Percentiles rank a stretch among this genome's conserved stretches.
Conservation (phyloP, 2,113 vertebrate species). For the Callaeas wilsoni region DNA sequence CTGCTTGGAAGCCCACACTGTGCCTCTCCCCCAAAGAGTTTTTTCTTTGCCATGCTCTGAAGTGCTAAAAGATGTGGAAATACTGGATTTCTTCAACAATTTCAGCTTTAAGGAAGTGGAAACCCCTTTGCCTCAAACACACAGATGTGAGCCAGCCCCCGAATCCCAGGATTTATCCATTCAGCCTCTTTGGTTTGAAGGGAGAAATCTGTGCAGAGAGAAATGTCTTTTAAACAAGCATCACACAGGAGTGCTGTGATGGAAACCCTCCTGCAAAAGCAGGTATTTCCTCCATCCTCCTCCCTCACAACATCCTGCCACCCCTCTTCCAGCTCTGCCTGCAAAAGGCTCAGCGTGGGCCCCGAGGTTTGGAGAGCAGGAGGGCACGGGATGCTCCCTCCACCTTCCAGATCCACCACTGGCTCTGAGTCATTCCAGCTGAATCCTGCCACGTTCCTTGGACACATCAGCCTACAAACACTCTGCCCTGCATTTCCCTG, state of each 20-base stretch:
- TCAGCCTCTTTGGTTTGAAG: neutral
- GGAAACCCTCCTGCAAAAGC: neutral
- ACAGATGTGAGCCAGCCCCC: rapidly evolving
- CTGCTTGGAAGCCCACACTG: too few species aligned
- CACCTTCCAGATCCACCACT: neutral
- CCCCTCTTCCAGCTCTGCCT: neutral
- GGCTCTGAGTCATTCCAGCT: rapidly evolving
- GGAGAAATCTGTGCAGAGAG: neutral
- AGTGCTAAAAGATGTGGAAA: neutral
- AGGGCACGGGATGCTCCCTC: neutral
- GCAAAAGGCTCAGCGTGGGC: neutral
- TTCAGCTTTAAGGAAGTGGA: neutral
- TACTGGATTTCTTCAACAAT: neutral
- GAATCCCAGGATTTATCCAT: neutral
- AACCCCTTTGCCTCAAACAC: neutral
- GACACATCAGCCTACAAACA: neutral
- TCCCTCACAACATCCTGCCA: neutral
- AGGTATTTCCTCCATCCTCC: neutral
- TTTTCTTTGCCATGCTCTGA: neutral
- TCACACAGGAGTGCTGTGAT: rapidly evolving
- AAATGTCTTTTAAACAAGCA: neutral
- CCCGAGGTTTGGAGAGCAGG: neutral
- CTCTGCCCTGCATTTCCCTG: neutral
- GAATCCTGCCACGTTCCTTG: rapidly evolving
- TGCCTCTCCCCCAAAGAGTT: rapidly evolving